A percentile compares a stretch with the other conserved stretches of the same genome.
Conservation (phyloP, 2,797 vertebrate species). For the Nannoperca australis region DNA sequence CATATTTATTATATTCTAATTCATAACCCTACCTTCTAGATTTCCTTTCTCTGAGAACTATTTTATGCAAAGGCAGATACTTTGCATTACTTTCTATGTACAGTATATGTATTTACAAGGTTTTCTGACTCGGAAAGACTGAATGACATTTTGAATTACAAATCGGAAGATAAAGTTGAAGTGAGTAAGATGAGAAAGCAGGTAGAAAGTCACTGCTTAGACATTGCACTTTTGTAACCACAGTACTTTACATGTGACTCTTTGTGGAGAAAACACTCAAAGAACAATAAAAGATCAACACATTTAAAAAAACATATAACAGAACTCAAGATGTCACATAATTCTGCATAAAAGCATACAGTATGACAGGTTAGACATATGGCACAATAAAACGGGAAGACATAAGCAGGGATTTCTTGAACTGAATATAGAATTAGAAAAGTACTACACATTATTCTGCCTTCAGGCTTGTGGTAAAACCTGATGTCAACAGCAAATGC, state of each 20-base stretch:
- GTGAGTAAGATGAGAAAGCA: not conserved
- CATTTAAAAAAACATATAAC: conserved; percentile 8
- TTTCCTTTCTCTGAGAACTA: not conserved
- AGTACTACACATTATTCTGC: conserved; percentile 34
- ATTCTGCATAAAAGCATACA: conserved; percentile 4
- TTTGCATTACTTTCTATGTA: not conserved
- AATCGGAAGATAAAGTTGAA: not conserved
- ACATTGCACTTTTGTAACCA: not conserved
- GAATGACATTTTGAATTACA: not conserved
- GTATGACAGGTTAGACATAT: not conserved
- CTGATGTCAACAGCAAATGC: conserved; percentile 69
- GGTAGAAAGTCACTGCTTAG: not conserved
- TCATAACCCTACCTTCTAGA: not conserved
- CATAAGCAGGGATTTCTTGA: conserved; percentile 32
- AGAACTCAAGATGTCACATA: not conserved
- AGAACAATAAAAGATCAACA: not conserved
- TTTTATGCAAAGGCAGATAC: not conserved
- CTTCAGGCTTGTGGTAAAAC: conserved; percentile 58
- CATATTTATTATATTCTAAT: conserved; percentile 24
- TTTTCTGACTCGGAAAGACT: not conserved
- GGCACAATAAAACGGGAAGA: conserved; percentile 14
- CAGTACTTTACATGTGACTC: not conserved
- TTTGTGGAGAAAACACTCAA: not conserved
- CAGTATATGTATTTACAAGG: not conserved
- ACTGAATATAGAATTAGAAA: conserved; percentile 28